Evolutionary conservation across 2,888 invertebrate species (phyloP).

Genomic region (Phyllotreta cruciferae): DNA sequence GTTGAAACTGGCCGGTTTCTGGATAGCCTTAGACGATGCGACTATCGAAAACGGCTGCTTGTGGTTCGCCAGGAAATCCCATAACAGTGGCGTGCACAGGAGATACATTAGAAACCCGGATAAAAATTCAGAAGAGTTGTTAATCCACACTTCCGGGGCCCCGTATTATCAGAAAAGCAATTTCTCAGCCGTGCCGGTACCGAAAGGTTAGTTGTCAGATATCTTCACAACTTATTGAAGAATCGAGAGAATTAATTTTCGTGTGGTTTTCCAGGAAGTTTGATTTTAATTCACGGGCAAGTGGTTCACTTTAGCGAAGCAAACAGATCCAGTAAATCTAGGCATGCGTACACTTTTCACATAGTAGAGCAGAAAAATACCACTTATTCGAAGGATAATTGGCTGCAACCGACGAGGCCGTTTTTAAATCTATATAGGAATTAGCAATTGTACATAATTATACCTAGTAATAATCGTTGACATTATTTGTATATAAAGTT

Average conservation of each 20-base stretch:
- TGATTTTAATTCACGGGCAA: constrained; percentile 89
- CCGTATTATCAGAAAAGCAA: constrained; percentile 75
- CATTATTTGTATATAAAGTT: constrained; percentile 10
- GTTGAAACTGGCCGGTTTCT: constrained; percentile 82
- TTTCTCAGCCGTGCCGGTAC: constrained; percentile 81
- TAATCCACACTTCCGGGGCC: constrained; percentile 74
- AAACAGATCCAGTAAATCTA: constrained; percentile 82
- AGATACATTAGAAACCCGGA: constrained; percentile 76
- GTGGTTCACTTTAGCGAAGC: constrained; percentile 91
- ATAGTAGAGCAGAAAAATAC: constrained; percentile 81
- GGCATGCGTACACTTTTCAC: constrained; percentile 96
- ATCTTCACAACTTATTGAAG: constrained; percentile 26
- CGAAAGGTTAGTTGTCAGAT: constrained; percentile 71
- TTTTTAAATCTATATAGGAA: constrained; percentile 75
- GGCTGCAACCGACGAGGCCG: constrained; percentile 80
- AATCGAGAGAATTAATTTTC: background rate
- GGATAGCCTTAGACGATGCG: constrained; percentile 96
- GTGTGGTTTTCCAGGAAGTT: constrained; percentile 70
- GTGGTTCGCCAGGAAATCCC: constrained; percentile 91
- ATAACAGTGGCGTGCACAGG: constrained; percentile 81
- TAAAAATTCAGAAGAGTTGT: constrained; percentile 64
- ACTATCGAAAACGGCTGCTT: constrained; percentile 93
- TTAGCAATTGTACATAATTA: constrained; percentile 39
- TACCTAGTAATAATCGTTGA: background rate
- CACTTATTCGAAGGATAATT: constrained; percentile 81